phyloP scores from a whole-genome alignment of 2,797 vertebrate species.

The Eleutherodactylus coqui region DNA sequence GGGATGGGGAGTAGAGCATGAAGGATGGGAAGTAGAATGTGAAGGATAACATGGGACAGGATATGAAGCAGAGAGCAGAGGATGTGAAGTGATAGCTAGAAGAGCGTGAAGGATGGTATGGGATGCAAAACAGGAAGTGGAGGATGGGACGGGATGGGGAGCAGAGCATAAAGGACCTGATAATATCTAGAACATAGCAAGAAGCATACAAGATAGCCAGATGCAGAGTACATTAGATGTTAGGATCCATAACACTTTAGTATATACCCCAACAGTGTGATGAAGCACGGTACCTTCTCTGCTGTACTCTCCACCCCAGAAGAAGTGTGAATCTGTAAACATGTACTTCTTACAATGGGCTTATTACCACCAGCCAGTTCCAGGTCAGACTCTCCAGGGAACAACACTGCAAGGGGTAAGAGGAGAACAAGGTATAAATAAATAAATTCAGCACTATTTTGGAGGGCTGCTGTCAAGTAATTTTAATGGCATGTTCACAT shows the following conservation, averaged over 20 bases:
- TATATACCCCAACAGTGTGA: neutral
- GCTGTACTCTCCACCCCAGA: neutral
- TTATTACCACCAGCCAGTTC: slow-evolving; percentile 58
- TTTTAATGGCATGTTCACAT: too few relatives aligned
- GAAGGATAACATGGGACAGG: neutral
- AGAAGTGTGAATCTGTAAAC: slow-evolving; percentile 61
- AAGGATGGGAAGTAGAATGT: neutral
- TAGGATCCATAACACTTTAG: neutral
- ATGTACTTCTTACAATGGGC: slow-evolving; percentile 65
- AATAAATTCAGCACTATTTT: neutral
- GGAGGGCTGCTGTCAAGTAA: neutral
- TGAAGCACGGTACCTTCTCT: slow-evolving; percentile 65
- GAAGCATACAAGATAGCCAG: neutral
- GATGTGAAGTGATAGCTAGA: too few relatives aligned
- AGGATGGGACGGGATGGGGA: too few relatives aligned
- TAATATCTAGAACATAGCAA: too few relatives aligned
- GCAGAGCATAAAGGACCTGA: too few relatives aligned
- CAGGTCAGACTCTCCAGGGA: slow-evolving; percentile 76
- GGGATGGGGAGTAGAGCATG: neutral
- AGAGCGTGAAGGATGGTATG: too few relatives aligned
- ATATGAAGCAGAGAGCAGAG: neutral
- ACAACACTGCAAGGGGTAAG: slow-evolving; percentile 62
- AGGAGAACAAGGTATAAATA: neutral
- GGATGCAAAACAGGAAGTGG: too few relatives aligned
- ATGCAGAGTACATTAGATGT: neutral